These are phyloP conservation scores for Eira barbara DNA, from an alignment of 2,113 vertebrate species.

Conservation along the genomic window DNA sequence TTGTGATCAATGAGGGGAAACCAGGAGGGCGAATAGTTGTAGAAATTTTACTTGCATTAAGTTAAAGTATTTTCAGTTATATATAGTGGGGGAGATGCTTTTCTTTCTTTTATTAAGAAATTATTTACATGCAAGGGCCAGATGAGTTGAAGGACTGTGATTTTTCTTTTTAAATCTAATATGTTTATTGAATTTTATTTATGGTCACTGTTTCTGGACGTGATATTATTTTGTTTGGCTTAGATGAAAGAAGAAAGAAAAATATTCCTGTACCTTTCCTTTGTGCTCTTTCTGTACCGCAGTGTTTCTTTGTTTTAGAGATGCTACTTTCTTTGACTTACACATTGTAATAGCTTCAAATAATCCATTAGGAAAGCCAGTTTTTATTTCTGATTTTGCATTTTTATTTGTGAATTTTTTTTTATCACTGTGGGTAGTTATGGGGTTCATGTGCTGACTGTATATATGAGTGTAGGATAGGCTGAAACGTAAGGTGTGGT, in stretches of 20 bases:
- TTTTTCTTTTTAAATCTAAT: constrained; percentile 1
- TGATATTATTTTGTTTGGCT: background rate
- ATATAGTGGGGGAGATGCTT: background rate
- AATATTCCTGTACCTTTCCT: background rate
- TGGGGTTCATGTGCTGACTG: background rate
- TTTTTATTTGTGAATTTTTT: background rate
- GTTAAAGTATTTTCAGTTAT: background rate
- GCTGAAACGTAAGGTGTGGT: background rate
- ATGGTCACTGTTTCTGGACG: background rate
- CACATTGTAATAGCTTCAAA: background rate
- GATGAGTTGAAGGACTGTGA: background rate
- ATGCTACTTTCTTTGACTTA: background rate
- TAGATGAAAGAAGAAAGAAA: constrained; percentile 9
- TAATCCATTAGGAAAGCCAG: background rate
- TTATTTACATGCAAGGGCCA: background rate
- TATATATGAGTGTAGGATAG: rapidly evolving
- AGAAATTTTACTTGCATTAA: background rate
- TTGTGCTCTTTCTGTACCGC: background rate
- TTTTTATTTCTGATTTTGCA: constrained; percentile 37
- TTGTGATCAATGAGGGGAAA: background rate
- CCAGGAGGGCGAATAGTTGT: background rate
- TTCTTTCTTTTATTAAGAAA: background rate
- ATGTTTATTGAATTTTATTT: constrained; percentile 21
- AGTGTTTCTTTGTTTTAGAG: background rate
- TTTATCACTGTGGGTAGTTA: background rate